Evolutionary conservation across 2,797 vertebrate species (phyloP).

Genomic region (Etheostoma perlongum): DNA sequence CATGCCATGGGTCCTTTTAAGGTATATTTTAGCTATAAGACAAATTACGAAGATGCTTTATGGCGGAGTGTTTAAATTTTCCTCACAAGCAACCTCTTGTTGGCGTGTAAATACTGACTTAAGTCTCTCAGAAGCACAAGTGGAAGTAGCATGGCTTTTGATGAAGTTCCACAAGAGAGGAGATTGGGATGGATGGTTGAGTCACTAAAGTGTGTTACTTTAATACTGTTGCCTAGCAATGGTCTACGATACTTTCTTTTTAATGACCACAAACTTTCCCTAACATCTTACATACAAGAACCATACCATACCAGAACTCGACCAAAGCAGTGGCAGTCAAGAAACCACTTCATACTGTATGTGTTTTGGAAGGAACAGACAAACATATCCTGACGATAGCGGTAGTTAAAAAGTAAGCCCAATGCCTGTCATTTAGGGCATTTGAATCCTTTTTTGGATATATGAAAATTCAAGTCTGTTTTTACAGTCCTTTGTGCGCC

Average conservation of each 20-base stretch:
- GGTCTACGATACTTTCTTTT: background rate
- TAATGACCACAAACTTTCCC: background rate
- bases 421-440: background rate
- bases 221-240: background rate
- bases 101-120: background rate
- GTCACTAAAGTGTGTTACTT: background rate
- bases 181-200: background rate
- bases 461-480: slow-evolving; percentile 7
- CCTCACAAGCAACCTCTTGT: background rate
- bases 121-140: background rate
- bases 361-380: no score
- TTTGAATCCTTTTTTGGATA: slow-evolving; percentile 7
- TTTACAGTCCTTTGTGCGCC: slow-evolving; percentile 11
- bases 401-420: background rate
- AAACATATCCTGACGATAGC: background rate
- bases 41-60: slow-evolving; percentile 11
- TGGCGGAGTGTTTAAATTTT: background rate
- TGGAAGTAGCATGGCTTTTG: background rate
- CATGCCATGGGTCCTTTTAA: background rate
- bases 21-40: slow-evolving; percentile 13
- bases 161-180: background rate
- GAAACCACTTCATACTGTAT: no score
- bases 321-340: background rate
- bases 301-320: background rate
- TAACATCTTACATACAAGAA: background rate